phyloP scores from a whole-genome alignment of 2,113 vertebrate species.

The Athene noctua region DNA sequence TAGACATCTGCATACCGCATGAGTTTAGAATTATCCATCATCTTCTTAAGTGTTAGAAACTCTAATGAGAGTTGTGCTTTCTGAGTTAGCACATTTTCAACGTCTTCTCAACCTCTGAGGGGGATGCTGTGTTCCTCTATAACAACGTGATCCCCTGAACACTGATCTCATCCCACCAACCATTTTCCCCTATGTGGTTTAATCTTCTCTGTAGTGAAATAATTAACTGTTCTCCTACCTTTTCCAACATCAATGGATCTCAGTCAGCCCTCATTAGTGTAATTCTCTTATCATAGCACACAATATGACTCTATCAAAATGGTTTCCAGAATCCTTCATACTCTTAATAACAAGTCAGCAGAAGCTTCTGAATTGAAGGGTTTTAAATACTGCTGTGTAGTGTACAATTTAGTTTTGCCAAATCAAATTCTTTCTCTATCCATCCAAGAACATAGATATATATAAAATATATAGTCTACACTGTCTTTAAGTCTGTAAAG shows the following conservation, averaged over 20 bases:
- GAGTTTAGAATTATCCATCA: background rate
- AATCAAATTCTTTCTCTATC: background rate
- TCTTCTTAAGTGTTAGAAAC: background rate
- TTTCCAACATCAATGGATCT: background rate
- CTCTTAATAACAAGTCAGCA: background rate
- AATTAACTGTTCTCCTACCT: background rate
- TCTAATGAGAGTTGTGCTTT: background rate
- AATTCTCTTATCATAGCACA: background rate
- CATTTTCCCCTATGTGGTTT: background rate
- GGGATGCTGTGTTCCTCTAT: background rate
- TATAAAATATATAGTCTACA: background rate
- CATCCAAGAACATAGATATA: background rate
- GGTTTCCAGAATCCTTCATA: background rate
- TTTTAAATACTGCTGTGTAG: background rate
- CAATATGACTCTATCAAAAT: background rate
- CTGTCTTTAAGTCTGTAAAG: background rate
- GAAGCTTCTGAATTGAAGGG: background rate
- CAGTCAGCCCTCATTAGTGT: background rate
- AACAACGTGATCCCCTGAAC: fast-evolving
- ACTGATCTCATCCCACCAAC: background rate
- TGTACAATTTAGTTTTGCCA: background rate
- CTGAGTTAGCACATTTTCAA: background rate
- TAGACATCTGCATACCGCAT: background rate
- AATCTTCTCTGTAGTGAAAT: background rate
- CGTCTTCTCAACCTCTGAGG: background rate